A percentile compares a stretch with the other conserved stretches of the same genome.
Conservation (phyloP, 2,113 vertebrate species). For the Falcunculus frontatus region DNA sequence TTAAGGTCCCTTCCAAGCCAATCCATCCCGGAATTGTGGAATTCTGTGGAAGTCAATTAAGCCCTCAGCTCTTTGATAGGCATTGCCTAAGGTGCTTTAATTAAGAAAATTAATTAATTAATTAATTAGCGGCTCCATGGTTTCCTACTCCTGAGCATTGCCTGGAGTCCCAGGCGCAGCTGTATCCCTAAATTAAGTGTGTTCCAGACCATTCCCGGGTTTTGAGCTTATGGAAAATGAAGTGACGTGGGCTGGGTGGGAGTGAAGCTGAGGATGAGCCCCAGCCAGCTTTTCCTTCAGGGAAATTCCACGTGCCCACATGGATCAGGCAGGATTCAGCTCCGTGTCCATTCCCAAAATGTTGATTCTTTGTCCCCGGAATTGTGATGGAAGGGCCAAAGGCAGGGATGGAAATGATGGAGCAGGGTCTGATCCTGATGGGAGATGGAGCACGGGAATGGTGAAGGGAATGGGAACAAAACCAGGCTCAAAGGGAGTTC, state of each 20-base stretch:
- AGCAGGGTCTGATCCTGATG: accelerated
- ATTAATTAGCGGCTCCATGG: not conserved
- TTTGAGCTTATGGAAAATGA: accelerated
- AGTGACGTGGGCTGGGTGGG: not conserved
- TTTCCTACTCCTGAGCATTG: not conserved
- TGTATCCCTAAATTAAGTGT: not conserved
- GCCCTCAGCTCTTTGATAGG: not conserved
- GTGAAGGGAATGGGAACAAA: not conserved
- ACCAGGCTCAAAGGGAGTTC: accelerated
- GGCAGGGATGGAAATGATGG: not conserved
- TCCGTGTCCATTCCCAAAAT: not conserved
- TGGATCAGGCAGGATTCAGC: not conserved
- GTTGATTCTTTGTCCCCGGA: not conserved
- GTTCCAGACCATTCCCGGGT: not conserved
- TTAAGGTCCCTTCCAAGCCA: not conserved
- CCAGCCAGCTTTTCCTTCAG: not conserved
- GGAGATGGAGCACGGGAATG: not conserved
- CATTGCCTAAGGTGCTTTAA: not conserved
- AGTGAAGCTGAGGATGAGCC: accelerated
- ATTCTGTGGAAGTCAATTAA: accelerated
- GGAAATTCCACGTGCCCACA: not conserved
- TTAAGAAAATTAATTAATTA: not conserved
- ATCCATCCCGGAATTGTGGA: not conserved
- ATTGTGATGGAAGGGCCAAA: not conserved
- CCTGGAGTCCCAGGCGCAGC: accelerated